phyloP scores from a whole-genome alignment of 2,113 vertebrate species.

The Rhagologus leucostigma region DNA sequence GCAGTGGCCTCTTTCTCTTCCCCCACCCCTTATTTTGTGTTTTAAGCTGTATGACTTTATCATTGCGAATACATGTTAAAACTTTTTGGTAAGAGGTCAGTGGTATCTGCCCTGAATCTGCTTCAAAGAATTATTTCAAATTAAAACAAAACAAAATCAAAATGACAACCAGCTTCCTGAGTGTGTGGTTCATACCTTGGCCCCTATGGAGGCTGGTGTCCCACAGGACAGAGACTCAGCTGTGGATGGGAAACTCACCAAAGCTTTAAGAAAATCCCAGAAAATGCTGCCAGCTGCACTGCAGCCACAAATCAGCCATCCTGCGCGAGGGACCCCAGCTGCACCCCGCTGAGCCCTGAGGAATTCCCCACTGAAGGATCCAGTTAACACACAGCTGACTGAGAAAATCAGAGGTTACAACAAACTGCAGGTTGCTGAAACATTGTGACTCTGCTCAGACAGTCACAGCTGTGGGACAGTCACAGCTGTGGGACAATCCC shows the following conservation, averaged over 20 bases:
- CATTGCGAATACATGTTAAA: constrained; percentile 58
- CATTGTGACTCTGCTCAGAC: rapidly evolving
- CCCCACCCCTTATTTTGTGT: constrained; percentile 24
- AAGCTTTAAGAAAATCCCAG: constrained; percentile 35
- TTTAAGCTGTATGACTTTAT: constrained; percentile 68
- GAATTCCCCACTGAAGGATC: not conserved
- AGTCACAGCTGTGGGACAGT: not conserved
- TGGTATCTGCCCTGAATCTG: constrained; percentile 64
- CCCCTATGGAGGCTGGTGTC: constrained; percentile 63
- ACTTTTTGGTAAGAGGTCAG: constrained; percentile 46
- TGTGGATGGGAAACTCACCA: constrained; percentile 40
- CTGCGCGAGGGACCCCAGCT: not conserved
- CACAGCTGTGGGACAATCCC: not conserved
- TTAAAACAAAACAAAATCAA: constrained; percentile 20
- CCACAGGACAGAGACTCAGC: constrained; percentile 48
- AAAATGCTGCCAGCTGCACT: not conserved
- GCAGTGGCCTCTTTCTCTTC: constrained; percentile 1
- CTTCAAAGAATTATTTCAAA: constrained; percentile 73
- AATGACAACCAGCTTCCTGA: constrained; percentile 47
- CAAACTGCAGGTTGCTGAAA: not conserved
- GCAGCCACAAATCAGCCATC: not conserved
- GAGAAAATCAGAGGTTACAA: not conserved
- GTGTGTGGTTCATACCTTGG: constrained; percentile 49
- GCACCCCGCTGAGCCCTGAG: not conserved
- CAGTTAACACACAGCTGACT: not conserved